Base-by-base conservation (phyloP, 2,113 vertebrate genomes). In the Nycticryphes semicollaris region DNA sequence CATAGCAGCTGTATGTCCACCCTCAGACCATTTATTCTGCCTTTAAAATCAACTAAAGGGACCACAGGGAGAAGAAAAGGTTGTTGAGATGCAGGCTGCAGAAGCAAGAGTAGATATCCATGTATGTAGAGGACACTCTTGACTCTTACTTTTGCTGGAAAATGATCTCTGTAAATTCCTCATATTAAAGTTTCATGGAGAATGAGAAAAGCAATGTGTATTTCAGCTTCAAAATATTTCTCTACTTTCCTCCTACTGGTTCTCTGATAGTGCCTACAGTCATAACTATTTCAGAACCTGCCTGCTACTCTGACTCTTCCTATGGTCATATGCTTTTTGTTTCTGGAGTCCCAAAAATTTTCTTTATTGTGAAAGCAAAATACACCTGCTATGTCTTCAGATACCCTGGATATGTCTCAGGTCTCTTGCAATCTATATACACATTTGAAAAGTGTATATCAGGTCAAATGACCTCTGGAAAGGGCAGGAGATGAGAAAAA, bases 401-500 rank as follows among this genome's bases (percentile, higher is more conserved):
- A 63, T 91, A 77, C 19, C 30, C 68, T 79, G 50, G 43, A 30
- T 91, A 57, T 23, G 47, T 77, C 37, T 84, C 69, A 80, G 41
- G 28, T 80, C 54, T 74, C 53, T 64, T 91, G 86, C 68, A 86
- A 53, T 82, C 67, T 84, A 37, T 50, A 56, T 43, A 43, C 43
- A 35, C 35, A 14, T 57, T 87, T 92, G 66, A 80, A 62, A 94
- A 94, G 64, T 14, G 33, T 73, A 94, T 59, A 67, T 25, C 51
- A 59, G 74, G 92, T 93, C 93, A 93, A 88, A 91, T 5, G 41
- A 93, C 78, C 83, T 47, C 84, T 50, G n/a, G 35, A 78, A 93
- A 84, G 80, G 83, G 85, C 70, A 87, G 48, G 82, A 82, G 66
- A 92, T 92, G 60, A 89, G 54, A 75, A 91, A 97, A 97, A 94